Evolutionary conservation across 2,113 vertebrate species (phyloP).

Genomic region (Sphyrna mokarran): DNA sequence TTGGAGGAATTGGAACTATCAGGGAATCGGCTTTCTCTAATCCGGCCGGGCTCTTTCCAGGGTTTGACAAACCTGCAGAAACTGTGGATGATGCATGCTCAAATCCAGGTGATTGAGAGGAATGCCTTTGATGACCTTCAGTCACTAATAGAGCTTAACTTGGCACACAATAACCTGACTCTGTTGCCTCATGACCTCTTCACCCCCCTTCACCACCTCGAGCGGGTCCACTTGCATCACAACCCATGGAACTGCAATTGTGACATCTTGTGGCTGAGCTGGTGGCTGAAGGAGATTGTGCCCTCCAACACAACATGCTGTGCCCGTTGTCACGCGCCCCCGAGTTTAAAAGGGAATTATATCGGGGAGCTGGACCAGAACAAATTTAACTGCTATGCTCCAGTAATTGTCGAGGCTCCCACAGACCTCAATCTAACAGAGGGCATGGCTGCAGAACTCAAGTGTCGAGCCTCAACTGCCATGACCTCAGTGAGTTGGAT

Average conservation of each 20-base stretch:
- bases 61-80: slow-evolving; percentile 97
- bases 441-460: slow-evolving; percentile 92
- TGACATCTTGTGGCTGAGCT: slow-evolving; percentile 96
- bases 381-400: slow-evolving; percentile 95
- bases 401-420: slow-evolving; percentile 95
- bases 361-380: slow-evolving; percentile 96
- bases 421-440: slow-evolving; percentile 95
- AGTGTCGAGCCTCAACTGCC: slow-evolving; percentile 85
- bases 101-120: slow-evolving; percentile 95
- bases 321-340: slow-evolving; percentile 87
- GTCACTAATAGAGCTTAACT: slow-evolving; percentile 92
- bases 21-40: slow-evolving; percentile 86
- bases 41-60: slow-evolving; percentile 92
- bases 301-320: slow-evolving; percentile 95
- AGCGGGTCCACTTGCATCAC: slow-evolving; percentile 94
- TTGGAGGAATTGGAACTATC: slow-evolving; percentile 97
- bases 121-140: slow-evolving; percentile 98
- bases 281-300: slow-evolving; percentile 98
- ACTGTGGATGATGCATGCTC: slow-evolving; percentile 98
- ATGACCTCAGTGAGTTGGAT: slow-evolving; percentile 97
- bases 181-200: slow-evolving; percentile 97
- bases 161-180: slow-evolving; percentile 96
- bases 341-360: slow-evolving; percentile 86
- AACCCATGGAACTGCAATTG: slow-evolving; percentile 99
- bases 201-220: slow-evolving; percentile 87